Percentiles rank a stretch among this genome's conserved stretches.
These are phyloP conservation scores for Xiphophorus hellerii DNA, from an alignment of 2,113 vertebrate species.

Conservation along the genomic window DNA sequence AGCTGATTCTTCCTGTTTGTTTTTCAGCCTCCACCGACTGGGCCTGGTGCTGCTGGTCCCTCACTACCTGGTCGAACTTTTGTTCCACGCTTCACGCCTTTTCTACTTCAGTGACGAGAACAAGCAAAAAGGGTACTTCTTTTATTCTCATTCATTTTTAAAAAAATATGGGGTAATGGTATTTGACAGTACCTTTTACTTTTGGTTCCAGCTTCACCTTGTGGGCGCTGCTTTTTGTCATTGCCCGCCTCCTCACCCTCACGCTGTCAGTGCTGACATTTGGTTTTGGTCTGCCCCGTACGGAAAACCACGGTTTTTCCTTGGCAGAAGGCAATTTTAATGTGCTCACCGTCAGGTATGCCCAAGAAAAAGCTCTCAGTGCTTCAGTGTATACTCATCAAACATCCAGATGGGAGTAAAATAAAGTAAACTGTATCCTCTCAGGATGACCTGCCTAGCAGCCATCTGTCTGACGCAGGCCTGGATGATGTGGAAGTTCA, in stretches of 20 bases:
- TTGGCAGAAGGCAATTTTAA: conserved; percentile 84
- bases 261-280: conserved; percentile 87
- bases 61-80: conserved; percentile 87
- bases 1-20: conserved; percentile 7
- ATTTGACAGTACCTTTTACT: not conserved
- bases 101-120: conserved; percentile 89
- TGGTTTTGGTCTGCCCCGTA: conserved; percentile 84
- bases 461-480: conserved; percentile 87
- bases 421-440: not conserved
- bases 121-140: conserved; percentile 85
- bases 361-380: not conserved
- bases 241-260: conserved; percentile 85
- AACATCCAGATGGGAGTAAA: not conserved
- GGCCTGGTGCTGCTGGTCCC: conserved; percentile 85
- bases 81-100: conserved; percentile 87
- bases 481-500: conserved; percentile 92
- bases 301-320: conserved; percentile 83
- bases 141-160: not conserved
- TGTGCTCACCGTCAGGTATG: conserved; percentile 84
- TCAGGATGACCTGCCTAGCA: conserved; percentile 85
- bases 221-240: conserved; percentile 86
- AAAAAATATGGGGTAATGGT: not conserved
- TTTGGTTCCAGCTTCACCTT: conserved; percentile 80
- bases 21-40: conserved; percentile 82
- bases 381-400: not conserved